These are phyloP conservation scores for Dinomys branickii DNA, from an alignment of 2,113 vertebrate genomes.

Conservation along the genomic window DNA sequence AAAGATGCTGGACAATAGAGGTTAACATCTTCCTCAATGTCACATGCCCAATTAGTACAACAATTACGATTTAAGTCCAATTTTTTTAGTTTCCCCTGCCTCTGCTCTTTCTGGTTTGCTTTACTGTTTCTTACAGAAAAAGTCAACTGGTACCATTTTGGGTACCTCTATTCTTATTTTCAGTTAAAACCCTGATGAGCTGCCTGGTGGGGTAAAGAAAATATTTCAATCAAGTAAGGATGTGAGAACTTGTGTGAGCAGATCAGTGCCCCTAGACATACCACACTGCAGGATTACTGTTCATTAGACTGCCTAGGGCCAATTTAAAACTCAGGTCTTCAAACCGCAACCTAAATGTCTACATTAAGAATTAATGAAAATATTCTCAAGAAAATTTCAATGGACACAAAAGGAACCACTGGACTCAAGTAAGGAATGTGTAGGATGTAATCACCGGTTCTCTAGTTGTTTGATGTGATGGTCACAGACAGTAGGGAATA, in stretches of 20 bases:
- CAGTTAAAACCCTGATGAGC: constrained; percentile 47
- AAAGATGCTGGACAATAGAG: not conserved
- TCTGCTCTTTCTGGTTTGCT: not conserved
- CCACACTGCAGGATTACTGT: not conserved
- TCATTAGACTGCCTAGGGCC: not conserved
- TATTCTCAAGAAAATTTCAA: not conserved
- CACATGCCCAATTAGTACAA: constrained; percentile 24
- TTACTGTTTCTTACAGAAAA: constrained; percentile 30
- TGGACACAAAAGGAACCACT: not conserved
- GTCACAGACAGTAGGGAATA: not conserved
- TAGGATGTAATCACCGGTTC: not conserved
- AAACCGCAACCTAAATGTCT: not conserved
- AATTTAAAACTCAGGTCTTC: constrained; percentile 14
- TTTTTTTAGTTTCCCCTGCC: not conserved
- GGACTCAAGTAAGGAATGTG: not conserved
- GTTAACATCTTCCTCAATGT: constrained; percentile 28
- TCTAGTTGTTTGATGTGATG: not conserved
- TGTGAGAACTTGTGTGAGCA: not conserved
- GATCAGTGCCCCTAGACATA: not conserved
- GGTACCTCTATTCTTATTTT: not conserved
- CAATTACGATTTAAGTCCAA: not conserved
- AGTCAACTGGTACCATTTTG: not conserved
- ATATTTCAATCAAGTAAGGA: constrained; percentile 12
- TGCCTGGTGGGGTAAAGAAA: not conserved
- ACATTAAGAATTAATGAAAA: not conserved